Base-by-base conservation (phyloP, 2,888 invertebrate genomes). In the Heterodera filipjevi region DNA sequence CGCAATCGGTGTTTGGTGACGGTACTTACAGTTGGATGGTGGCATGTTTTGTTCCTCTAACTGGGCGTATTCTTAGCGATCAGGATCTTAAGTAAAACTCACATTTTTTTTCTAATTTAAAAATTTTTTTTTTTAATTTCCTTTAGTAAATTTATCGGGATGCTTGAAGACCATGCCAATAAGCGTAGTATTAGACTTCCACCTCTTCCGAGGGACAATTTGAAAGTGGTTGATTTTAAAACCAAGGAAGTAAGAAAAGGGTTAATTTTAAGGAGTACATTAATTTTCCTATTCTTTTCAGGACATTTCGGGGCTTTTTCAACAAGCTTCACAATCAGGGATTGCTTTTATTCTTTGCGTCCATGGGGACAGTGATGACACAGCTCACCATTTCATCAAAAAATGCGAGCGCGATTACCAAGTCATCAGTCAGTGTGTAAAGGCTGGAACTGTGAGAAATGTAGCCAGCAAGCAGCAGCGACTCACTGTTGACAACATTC, bases 401-500 rank as follows among this genome's bases (percentile, higher is more conserved):
- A 46, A 46, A 22, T 72, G 71, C 66, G 79, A 79, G 66, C 66
- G 77, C 1, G 39, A 73, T 10, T 71, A 46, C 44, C 46, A 71
- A 44, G 44, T 79, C 10, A 39, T 80, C 35, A 79, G 79, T 8
- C 80, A 79, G 59, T 78, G 72, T 27, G 35, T 79, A 33, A 70
- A 66, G 33, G 49, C 35, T 66, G 64, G 46, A 14, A 79, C 80
- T 6, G 44, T 68, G 19, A 64, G 35, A 30, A 79, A 79, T 66
- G 77, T 79, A 27, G 70, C 73, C 5, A 16, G 33, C 6, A 79
- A 73, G 68, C 22, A 44, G 5, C 80, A 79, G 49, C 73, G 27
- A 19, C 66, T 66, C 30, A 79, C 80, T 22, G 32, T 79, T 8
- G 64, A 77, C 71, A 79, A 79, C 39, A 79, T 79, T 49, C 71